These are phyloP conservation scores for Rhipidura dahli DNA, from an alignment of 2,113 vertebrate genomes.

Conservation along the genomic window DNA sequence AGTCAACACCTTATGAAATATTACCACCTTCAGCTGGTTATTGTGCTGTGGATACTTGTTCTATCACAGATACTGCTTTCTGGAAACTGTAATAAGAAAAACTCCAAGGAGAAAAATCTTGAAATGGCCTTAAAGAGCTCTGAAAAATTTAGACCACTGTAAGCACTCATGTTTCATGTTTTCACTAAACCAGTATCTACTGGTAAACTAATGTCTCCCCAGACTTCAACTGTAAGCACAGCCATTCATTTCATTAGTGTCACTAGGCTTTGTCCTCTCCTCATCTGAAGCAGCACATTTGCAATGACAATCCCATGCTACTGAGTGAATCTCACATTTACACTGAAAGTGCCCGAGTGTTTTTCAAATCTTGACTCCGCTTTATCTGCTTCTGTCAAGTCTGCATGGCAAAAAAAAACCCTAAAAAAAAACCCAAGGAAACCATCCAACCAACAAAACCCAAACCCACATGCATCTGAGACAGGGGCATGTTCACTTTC, in stretches of 20 bases:
- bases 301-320: neutral
- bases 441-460: neutral
- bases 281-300: neutral
- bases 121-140: neutral
- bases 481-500: neutral
- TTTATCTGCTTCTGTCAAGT: neutral
- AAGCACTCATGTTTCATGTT: neutral
- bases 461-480: neutral
- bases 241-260: neutral
- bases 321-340: neutral
- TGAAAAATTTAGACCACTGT: neutral
- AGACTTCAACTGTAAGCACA: neutral
- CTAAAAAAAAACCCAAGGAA: neutral
- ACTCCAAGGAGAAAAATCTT: neutral
- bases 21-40: neutral
- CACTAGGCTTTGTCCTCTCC: neutral
- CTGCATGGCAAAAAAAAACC: neutral
- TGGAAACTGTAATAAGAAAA: neutral
- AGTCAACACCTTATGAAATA: neutral
- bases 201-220: neutral
- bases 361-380: neutral
- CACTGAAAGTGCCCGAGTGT: neutral
- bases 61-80: neutral
- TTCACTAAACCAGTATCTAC: neutral
- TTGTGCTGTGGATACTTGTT: neutral